Conservation (phyloP, 2,888 invertebrate genomes). For the Cynaeus angustus region DNA sequence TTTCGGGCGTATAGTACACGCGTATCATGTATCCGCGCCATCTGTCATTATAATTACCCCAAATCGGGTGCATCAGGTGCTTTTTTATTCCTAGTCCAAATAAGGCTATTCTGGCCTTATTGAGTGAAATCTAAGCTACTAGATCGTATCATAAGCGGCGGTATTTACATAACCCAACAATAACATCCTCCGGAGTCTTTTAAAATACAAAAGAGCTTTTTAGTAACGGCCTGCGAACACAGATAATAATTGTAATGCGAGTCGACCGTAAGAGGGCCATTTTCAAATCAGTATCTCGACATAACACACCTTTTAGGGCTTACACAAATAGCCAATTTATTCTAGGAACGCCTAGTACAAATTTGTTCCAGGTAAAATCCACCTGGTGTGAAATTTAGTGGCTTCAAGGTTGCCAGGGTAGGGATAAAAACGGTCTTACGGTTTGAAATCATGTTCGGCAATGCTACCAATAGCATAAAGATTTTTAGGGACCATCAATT, state of each 20-base stretch:
- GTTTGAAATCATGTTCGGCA: too few species aligned
- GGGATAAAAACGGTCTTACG: too few species aligned
- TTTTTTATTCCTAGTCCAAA: not conserved
- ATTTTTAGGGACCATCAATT: too few species aligned
- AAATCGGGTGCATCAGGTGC: not conserved
- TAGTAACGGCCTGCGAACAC: slow-evolving; percentile 22
- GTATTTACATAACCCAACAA: slow-evolving; percentile 43
- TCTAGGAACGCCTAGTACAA: slow-evolving; percentile 1
- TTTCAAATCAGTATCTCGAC: not conserved
- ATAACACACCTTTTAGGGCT: slow-evolving; percentile 12
- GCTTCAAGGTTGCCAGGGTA: too few species aligned
- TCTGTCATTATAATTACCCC: not conserved
- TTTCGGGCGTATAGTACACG: not conserved
- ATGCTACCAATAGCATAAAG: too few species aligned
- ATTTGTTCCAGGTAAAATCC: slow-evolving; percentile 6
- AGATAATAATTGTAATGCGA: slow-evolving; percentile 22
- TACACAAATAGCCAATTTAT: not conserved
- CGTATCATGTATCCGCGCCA: not conserved
- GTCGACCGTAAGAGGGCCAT: slow-evolving; percentile 12
- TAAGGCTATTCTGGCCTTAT: not conserved
- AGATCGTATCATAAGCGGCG: slow-evolving; percentile 37
- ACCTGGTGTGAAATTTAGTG: not conserved
- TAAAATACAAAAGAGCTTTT: slow-evolving; percentile 34
- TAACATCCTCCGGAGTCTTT: slow-evolving; percentile 34
- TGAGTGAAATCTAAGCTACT: slow-evolving; percentile 27